A percentile compares a stretch with the other conserved stretches of the same genome.
These are phyloP conservation scores for Lamproptera curius DNA, from an alignment of 2,888 invertebrate genomes.

Conservation along the genomic window DNA sequence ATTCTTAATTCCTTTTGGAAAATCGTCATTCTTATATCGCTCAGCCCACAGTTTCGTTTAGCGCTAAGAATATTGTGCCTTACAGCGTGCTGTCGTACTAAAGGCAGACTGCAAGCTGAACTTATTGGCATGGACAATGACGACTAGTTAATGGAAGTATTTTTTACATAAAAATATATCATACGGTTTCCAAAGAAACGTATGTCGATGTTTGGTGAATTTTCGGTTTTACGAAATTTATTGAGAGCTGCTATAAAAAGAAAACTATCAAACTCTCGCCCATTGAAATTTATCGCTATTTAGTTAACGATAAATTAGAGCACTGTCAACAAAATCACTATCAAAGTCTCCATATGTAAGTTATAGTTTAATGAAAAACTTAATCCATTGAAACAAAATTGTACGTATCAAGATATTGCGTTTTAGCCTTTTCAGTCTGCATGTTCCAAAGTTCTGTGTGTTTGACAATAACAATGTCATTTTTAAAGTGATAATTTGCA, in stretches of 20 bases:
- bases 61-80: conserved; percentile 92
- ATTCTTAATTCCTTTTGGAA: conserved; percentile 98
- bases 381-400: background rate
- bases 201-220: too few species aligned
- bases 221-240: too few species aligned
- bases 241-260: too few species aligned
- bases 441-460: background rate
- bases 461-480: background rate
- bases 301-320: too few species aligned
- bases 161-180: background rate
- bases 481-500: background rate
- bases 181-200: too few species aligned
- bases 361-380: background rate
- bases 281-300: too few species aligned
- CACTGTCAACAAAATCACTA: background rate
- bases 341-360: background rate
- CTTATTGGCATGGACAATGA: conserved; percentile 92
- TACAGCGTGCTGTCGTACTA: conserved; percentile 92
- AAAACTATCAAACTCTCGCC: too few species aligned
- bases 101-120: conserved; percentile 90
- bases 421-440: background rate
- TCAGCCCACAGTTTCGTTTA: conserved; percentile 95
- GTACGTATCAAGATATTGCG: background rate
- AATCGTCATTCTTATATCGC: conserved; percentile 90
- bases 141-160: conserved; percentile 74